Evolutionary conservation across 2,113 vertebrate genomes (phyloP).

Genomic region (Morphnarchus princeps): DNA sequence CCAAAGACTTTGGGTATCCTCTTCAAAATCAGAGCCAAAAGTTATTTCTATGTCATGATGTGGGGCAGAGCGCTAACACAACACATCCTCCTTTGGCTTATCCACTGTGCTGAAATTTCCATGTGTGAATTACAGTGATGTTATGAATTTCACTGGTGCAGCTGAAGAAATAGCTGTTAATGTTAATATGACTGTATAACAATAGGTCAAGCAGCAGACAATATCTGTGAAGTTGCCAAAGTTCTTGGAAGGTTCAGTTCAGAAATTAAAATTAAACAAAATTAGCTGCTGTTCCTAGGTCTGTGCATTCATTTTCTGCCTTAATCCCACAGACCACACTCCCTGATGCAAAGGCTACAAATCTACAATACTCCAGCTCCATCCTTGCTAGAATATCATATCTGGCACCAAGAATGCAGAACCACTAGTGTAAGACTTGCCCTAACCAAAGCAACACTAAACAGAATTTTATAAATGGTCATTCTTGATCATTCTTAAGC

Average conservation of each 20-base stretch:
- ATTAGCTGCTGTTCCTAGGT: not conserved
- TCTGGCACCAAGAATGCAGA: not conserved
- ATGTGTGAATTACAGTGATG: not conserved
- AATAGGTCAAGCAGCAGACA: not conserved
- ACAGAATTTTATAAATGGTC: not conserved
- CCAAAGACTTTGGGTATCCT: not conserved
- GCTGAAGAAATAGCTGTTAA: not conserved
- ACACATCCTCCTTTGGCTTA: not conserved
- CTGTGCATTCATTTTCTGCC: not conserved
- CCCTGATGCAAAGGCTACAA: not conserved
- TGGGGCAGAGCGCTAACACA: rapidly evolving
- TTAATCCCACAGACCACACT: not conserved
- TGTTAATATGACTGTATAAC: not conserved
- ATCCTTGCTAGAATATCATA: not conserved
- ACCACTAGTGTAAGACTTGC: not conserved
- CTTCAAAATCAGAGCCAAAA: not conserved
- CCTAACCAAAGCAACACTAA: not conserved
- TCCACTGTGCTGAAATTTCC: not conserved
- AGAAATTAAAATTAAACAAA: not conserved
- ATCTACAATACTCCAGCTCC: not conserved
- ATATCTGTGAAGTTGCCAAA: not conserved
- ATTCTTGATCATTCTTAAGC: not conserved
- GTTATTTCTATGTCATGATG: not conserved
- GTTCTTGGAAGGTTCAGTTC: not conserved
- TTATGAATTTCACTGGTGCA: not conserved